These are phyloP conservation scores for Harpagoxenus sublaevis DNA, from an alignment of 2,888 invertebrate species.

Conservation along the genomic window DNA sequence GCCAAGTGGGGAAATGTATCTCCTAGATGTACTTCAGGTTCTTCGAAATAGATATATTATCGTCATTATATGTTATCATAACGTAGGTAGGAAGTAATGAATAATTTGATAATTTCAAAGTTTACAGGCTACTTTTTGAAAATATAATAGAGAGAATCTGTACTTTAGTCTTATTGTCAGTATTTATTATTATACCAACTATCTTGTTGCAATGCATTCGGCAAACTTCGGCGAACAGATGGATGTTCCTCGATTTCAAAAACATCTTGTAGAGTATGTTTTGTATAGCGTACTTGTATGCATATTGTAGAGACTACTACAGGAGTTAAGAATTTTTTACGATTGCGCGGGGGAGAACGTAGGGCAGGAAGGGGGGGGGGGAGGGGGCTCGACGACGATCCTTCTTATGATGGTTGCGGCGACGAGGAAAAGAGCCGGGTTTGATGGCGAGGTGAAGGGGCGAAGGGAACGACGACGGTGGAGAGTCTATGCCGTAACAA, in stretches of 20 bases:
- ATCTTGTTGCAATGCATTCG: not conserved
- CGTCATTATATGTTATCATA: constrained; percentile 17
- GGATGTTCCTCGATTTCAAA: not conserved
- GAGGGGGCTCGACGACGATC: constrained; percentile 65
- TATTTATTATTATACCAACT: not conserved
- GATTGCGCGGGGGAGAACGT: constrained; percentile 47
- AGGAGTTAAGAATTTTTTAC: constrained; percentile 81
- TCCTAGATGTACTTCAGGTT: not conserved
- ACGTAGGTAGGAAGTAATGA: not conserved
- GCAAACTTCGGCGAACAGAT: not conserved
- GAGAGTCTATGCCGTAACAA: constrained; percentile 81
- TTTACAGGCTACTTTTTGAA: not conserved
- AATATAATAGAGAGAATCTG: not conserved
- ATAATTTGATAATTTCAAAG: not conserved
- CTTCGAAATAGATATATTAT: not conserved
- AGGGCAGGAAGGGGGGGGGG: not conserved
- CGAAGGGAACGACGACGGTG: constrained; percentile 61
- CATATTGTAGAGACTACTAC: constrained; percentile 75
- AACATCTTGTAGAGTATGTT: not conserved
- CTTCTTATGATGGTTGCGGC: constrained; percentile 59
- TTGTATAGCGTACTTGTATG: constrained; percentile 9
- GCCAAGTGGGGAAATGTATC: constrained; percentile 28
- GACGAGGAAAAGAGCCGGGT: constrained; percentile 66
- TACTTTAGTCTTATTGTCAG: not conserved
- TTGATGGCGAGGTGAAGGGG: constrained; percentile 56